Conservation (phyloP, 2,797 vertebrate species). For the Iguana delicatissima region DNA sequence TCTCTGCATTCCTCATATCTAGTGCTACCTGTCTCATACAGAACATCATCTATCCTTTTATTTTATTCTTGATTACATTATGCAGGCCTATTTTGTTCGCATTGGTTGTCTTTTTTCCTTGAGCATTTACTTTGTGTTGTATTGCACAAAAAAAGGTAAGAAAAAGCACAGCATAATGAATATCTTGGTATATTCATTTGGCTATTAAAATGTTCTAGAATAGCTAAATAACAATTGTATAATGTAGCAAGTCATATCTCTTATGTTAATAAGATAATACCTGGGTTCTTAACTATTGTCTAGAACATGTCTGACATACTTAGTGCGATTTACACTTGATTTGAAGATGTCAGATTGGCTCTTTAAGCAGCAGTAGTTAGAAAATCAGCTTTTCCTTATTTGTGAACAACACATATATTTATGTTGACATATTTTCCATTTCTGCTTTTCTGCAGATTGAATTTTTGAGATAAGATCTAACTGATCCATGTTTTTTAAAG, state of each 20-base stretch:
- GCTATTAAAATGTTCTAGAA: neutral
- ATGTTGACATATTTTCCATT: neutral
- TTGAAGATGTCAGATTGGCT: neutral
- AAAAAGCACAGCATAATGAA: slow-evolving; percentile 26
- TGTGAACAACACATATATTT: neutral
- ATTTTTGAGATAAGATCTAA: neutral
- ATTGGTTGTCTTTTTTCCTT: slow-evolving; percentile 51
- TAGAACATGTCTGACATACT: slow-evolving; percentile 8
- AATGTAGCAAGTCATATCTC: neutral
- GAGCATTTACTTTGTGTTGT: slow-evolving; percentile 44
- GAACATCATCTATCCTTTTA: slow-evolving; percentile 37
- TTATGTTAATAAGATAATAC: neutral
- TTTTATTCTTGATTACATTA: slow-evolving; percentile 73
- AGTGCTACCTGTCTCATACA: slow-evolving; percentile 45
- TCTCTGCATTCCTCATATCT: slow-evolving; percentile 43
- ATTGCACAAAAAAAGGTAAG: neutral
- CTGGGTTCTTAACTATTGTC: neutral
- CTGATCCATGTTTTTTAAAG: neutral
- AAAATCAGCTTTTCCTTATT: neutral
- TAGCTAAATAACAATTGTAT: slow-evolving; percentile 8
- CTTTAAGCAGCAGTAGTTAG: neutral
- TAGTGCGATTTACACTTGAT: slow-evolving; percentile 29
- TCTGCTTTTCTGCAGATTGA: neutral
- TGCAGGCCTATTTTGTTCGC: slow-evolving; percentile 68
- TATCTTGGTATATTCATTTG: slow-evolving; percentile 11